phyloP scores from a whole-genome alignment of 2,888 invertebrate species.

The Andrena chrysosceles region DNA sequence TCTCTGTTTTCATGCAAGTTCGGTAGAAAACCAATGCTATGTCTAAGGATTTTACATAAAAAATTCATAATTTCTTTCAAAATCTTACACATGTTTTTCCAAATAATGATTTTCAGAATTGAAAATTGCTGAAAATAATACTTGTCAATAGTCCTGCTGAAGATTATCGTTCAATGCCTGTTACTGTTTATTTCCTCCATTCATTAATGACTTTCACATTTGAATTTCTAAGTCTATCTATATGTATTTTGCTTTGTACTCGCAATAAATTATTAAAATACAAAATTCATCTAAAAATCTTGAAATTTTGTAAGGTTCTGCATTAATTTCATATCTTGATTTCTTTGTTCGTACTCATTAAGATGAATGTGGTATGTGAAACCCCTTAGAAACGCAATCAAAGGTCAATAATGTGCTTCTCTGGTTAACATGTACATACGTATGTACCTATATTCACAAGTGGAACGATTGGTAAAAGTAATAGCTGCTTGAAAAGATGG shows the following conservation, averaged over 20 bases:
- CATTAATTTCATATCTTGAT: neutral
- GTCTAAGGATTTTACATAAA: neutral
- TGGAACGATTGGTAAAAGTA: too few species aligned
- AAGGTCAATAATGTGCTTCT: too few species aligned
- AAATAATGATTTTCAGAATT: neutral
- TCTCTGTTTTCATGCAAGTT: neutral
- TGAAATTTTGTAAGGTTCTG: neutral
- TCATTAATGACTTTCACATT: neutral
- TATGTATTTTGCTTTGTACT: neutral
- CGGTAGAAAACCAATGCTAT: neutral
- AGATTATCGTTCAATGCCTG: slow-evolving; percentile 18
- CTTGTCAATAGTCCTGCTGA: neutral
- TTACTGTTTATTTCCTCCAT: slow-evolving; percentile 1
- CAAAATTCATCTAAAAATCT: neutral
- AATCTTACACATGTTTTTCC: neutral
- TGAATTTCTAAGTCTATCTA: neutral
- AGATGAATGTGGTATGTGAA: neutral
- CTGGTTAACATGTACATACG: too few species aligned
- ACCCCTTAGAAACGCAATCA: too few species aligned
- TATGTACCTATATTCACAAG: too few species aligned
- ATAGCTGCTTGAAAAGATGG: too few species aligned
- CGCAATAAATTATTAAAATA: neutral
- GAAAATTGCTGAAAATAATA: slow-evolving; percentile 1
- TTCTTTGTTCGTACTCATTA: neutral
- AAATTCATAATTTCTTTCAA: neutral